These are phyloP conservation scores for Campopleginae sp. DNA, from an alignment of 2,888 invertebrate genomes.

Conservation along the genomic window DNA sequence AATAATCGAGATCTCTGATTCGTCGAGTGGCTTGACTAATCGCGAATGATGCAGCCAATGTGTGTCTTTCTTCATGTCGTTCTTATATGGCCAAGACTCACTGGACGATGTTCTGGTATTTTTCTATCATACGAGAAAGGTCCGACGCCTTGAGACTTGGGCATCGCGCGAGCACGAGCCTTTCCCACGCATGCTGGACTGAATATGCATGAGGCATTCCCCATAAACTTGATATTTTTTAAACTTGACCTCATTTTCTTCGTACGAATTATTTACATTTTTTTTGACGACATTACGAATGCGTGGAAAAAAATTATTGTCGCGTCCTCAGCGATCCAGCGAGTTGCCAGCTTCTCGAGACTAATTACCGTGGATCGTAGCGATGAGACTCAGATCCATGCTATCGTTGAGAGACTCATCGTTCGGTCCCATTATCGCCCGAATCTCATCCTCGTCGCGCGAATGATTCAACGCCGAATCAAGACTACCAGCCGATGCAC, in stretches of 20 bases:
- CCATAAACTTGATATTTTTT: neutral
- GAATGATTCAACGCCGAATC: constrained; percentile 95
- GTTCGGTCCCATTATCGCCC: constrained; percentile 86
- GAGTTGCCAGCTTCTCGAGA: neutral
- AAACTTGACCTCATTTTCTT: neutral
- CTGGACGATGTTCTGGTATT: constrained; percentile 56
- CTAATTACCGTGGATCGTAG: constrained; percentile 84
- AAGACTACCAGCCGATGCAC: constrained; percentile 91
- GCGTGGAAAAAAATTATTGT: no score
- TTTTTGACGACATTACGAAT: neutral
- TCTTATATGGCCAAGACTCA: constrained; percentile 52
- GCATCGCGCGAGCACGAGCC: neutral
- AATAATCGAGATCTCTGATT: constrained; percentile 50
- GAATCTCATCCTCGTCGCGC: constrained; percentile 91
- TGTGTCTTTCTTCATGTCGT: constrained; percentile 40
- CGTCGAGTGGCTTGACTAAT: constrained; percentile 67
- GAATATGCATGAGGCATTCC: constrained; percentile 3
- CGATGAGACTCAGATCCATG: constrained; percentile 83
- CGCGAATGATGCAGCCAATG: constrained; percentile 45
- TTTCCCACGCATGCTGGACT: neutral
- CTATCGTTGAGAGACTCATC: constrained; percentile 83
- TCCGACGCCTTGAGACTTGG: neutral
- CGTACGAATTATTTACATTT: neutral
- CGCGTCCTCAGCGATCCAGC: no score
- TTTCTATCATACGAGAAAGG: constrained; percentile 47